These are phyloP conservation scores for Apeira syringaria DNA, from an alignment of 2,888 invertebrate species.

Conservation along the genomic window DNA sequence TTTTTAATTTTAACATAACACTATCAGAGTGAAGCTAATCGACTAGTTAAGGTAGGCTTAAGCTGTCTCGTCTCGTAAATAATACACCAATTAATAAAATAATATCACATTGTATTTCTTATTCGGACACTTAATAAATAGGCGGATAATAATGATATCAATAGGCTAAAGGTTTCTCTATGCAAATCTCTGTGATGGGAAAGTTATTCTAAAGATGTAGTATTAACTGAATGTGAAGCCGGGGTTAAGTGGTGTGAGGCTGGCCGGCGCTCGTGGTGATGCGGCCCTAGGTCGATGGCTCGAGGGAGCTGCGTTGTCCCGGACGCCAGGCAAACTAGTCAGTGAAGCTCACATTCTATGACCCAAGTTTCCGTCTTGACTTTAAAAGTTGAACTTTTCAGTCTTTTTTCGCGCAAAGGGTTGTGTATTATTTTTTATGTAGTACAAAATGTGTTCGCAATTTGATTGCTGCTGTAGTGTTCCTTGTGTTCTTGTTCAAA, in stretches of 20 bases:
- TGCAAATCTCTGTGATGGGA: conserved; percentile 81
- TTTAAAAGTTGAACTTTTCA: conserved; percentile 80
- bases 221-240: conserved; percentile 73
- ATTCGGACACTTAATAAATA: conserved; percentile 71
- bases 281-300: not conserved
- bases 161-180: conserved; percentile 77
- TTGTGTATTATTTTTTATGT: conserved; percentile 83
- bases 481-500: conserved; percentile 77
- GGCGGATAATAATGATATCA: conserved; percentile 75
- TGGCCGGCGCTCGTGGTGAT: conserved; percentile 32
- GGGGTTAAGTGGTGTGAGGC: conserved; percentile 51
- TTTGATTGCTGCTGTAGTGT: conserved; percentile 83
- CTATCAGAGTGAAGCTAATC: conserved; percentile 71
- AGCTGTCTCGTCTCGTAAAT: conserved; percentile 70
- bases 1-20: conserved; percentile 60
- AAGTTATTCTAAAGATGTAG: conserved; percentile 79
- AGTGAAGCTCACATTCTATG: conserved; percentile 39
- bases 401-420: conserved; percentile 81
- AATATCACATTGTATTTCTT: conserved; percentile 64
- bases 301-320: conserved; percentile 3
- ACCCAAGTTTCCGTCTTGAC: conserved; percentile 62
- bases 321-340: conserved; percentile 18
- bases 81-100: conserved; percentile 67
- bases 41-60: conserved; percentile 73
- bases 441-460: conserved; percentile 84